phyloP scores from a whole-genome alignment of 2,113 vertebrate genomes.

The Erpornis zantholeuca region DNA sequence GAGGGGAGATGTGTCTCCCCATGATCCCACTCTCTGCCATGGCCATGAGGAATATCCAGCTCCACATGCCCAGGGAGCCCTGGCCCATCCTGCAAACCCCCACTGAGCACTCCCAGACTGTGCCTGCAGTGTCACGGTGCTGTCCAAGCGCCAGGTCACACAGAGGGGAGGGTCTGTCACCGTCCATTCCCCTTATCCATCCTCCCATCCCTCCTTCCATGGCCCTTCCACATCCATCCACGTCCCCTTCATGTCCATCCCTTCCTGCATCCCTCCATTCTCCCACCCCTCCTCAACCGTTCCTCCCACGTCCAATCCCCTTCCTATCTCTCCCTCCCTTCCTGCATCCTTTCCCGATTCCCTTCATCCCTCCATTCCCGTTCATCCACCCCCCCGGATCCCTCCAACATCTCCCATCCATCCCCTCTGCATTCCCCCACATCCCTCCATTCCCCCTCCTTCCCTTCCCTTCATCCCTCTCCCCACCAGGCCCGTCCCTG shows the following conservation, averaged over 20 bases:
- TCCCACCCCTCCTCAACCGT: neutral
- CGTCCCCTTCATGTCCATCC: neutral
- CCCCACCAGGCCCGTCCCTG: too few relatives aligned
- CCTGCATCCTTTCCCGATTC: neutral
- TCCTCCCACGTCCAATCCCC: neutral
- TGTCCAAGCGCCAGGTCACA: rapidly evolving
- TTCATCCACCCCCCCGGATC: neutral
- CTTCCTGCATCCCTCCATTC: neutral
- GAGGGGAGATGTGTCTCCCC: neutral
- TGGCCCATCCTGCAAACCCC: neutral
- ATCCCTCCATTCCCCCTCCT: too few relatives aligned
- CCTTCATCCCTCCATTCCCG: neutral
- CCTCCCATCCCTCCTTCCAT: neutral
- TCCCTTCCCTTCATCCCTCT: too few relatives aligned
- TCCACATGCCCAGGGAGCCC: neutral
- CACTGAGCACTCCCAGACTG: rapidly evolving
- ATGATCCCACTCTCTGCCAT: rapidly evolving
- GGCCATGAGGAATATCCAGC: neutral
- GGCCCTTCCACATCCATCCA: neutral
- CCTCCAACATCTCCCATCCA: too few relatives aligned
- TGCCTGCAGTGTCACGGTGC: rapidly evolving
- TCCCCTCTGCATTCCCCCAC: too few relatives aligned
- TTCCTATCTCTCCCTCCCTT: neutral
- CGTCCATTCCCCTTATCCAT: neutral
- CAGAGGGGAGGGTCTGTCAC: neutral